Percentiles rank a stretch among this genome's conserved stretches.
Conservation (phyloP, 2,888 invertebrate genomes). For the Limnephilus lunatus region DNA sequence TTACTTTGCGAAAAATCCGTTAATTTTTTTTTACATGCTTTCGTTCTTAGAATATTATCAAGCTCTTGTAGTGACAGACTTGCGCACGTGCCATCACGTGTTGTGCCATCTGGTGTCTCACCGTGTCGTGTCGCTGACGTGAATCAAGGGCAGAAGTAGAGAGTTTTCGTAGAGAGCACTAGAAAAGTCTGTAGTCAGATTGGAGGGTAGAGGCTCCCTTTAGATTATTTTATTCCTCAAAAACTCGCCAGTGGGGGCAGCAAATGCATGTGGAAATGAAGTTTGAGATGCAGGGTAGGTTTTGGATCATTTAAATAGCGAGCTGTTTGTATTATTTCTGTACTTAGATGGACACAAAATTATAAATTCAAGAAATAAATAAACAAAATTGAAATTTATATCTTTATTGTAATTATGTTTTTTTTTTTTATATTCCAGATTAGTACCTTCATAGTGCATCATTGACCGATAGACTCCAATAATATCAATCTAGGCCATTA, state of each 20-base stretch:
- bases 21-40: neutral
- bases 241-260: constrained; percentile 39
- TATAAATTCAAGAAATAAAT: too few species aligned
- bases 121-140: neutral
- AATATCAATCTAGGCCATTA: neutral
- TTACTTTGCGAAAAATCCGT: neutral
- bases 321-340: neutral
- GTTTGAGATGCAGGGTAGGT: constrained; percentile 55
- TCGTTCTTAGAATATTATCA: neutral
- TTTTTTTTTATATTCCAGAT: too few species aligned
- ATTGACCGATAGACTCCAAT: neutral
- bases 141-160: neutral
- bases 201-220: neutral
- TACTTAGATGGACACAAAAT: too few species aligned
- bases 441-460: neutral
- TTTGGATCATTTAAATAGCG: constrained; percentile 53
- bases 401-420: too few species aligned
- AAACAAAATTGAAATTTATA: too few species aligned
- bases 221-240: constrained; percentile 21
- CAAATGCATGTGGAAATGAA: constrained; percentile 59
- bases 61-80: neutral
- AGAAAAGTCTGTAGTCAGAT: neutral
- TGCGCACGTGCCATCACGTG: neutral
- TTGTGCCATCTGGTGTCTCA: neutral
- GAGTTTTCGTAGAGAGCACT: neutral